A percentile compares a stretch with the other conserved stretches of the same genome.
These are phyloP conservation scores for Epizoanthus fatuus DNA, from an alignment of 92 coral and sea anemone species.

Conservation along the genomic window DNA sequence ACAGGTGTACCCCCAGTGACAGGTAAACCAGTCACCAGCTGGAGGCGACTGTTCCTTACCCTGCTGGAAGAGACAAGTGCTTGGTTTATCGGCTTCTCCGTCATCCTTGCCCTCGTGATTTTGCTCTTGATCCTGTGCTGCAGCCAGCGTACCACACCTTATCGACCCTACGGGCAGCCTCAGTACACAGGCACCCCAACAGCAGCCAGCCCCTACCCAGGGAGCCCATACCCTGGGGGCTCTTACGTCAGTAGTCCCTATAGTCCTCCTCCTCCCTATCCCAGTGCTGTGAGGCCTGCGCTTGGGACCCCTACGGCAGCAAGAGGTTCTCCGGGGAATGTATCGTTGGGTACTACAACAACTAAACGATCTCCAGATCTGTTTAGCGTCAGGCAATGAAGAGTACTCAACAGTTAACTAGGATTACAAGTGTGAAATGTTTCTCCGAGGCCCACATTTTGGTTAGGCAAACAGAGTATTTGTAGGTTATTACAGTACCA, in stretches of 20 bases:
- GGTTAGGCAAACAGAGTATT: neutral
- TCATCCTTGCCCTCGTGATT: slow-evolving; percentile 82
- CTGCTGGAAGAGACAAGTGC: slow-evolving; percentile 89
- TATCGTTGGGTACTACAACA: slow-evolving; percentile 24
- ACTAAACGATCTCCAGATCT: slow-evolving; percentile 29
- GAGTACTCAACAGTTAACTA: neutral
- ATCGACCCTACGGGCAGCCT: slow-evolving; percentile 39
- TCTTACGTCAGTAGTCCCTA: slow-evolving; percentile 37
- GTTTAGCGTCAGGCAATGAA: slow-evolving; percentile 33
- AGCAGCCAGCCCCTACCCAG: slow-evolving; percentile 68
- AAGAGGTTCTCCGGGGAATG: slow-evolving; percentile 25
- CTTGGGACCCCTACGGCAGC: neutral
- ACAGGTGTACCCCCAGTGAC: slow-evolving; percentile 21
- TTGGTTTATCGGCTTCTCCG: slow-evolving; percentile 85
- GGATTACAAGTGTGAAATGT: neutral
- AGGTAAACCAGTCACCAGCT: slow-evolving; percentile 38
- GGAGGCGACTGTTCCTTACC: slow-evolving; percentile 69
- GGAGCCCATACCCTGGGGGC: slow-evolving; percentile 57
- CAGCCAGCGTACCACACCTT: slow-evolving; percentile 62
- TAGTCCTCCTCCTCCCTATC: slow-evolving; percentile 11
- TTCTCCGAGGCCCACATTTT: neutral
- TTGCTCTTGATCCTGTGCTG: slow-evolving; percentile 80
- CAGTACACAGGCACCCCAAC: slow-evolving; percentile 38
- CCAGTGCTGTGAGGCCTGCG: slow-evolving; percentile 2
- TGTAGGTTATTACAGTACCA: neutral